Percentiles rank a stretch among this genome's conserved stretches.
Evolutionary conservation across 2,888 invertebrate species (phyloP).

Genomic region (Villa cingulata): DNA sequence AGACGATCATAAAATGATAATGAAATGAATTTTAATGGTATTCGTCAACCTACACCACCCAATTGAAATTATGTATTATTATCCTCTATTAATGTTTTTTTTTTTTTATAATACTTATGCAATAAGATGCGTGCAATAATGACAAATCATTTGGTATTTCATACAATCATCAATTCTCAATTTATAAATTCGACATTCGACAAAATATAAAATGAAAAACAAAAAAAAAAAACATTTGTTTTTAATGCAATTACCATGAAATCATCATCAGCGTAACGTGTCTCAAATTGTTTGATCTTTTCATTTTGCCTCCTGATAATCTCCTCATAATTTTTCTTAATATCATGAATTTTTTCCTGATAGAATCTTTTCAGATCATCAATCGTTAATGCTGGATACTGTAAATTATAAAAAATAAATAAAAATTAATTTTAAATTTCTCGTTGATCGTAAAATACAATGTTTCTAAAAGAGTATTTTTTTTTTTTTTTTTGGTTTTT

Average conservation of each 20-base stretch:
- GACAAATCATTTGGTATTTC: slow-evolving; percentile 4
- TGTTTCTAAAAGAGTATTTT: background rate
- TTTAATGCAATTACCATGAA: slow-evolving; percentile 27
- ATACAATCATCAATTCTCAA: background rate
- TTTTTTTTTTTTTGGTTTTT: slow-evolving; percentile 8
- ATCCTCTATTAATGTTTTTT: no score
- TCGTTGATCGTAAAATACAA: no score
- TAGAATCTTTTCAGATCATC: slow-evolving; percentile 30
- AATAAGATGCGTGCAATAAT: slow-evolving; percentile 9
- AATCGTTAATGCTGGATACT: slow-evolving; percentile 22
- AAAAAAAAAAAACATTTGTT: no score
- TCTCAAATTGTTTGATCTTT: slow-evolving; percentile 29
- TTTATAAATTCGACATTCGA: no score
- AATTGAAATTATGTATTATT: slow-evolving; percentile 1
- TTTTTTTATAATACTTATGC: no score
- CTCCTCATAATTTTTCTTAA: slow-evolving; percentile 26
- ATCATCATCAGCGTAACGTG: slow-evolving; percentile 31
- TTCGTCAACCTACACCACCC: background rate
- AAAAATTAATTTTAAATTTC: no score
- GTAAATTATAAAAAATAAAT: background rate
- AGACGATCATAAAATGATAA: no score
- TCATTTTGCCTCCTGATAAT: slow-evolving; percentile 26
- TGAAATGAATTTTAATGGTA: no score
- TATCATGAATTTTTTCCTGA: slow-evolving; percentile 30
- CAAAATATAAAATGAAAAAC: background rate